Percentiles rank a stretch among this genome's conserved stretches.
Evolutionary conservation across 2,888 invertebrate species (phyloP).

Genomic region (Ischnura elegans): DNA sequence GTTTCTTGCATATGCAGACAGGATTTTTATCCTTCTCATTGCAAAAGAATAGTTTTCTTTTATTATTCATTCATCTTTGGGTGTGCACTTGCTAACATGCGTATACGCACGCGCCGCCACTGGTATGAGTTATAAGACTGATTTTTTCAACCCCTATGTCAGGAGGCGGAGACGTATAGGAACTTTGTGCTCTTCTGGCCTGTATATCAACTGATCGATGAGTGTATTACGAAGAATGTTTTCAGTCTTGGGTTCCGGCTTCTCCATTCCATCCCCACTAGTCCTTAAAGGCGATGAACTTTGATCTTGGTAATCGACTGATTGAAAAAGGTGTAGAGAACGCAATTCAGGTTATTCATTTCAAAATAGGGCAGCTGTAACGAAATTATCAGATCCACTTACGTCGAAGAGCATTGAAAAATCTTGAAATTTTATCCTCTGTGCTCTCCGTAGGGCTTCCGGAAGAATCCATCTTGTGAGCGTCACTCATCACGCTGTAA

Average conservation of each 20-base stretch:
- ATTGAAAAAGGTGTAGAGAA: background rate
- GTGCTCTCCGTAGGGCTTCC: background rate
- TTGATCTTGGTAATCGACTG: conserved; percentile 65
- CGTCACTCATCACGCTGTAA: too few relatives aligned
- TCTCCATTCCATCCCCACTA: conserved; percentile 90
- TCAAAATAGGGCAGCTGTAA: conserved; percentile 37
- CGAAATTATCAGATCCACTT: background rate
- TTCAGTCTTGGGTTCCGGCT: conserved; percentile 74
- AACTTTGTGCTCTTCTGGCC: conserved; percentile 76
- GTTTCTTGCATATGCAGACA: too few relatives aligned
- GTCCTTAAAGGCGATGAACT: conserved; percentile 78
- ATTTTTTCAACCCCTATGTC: conserved; percentile 81
- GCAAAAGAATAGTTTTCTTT: too few relatives aligned
- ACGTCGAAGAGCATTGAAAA: conserved; percentile 46
- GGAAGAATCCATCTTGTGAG: too few relatives aligned
- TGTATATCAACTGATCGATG: conserved; percentile 75
- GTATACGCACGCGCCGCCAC: too few relatives aligned
- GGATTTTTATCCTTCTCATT: too few relatives aligned
- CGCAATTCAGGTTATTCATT: background rate
- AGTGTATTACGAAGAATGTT: conserved; percentile 72
- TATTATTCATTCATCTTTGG: too few relatives aligned
- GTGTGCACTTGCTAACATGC: too few relatives aligned
- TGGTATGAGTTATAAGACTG: too few relatives aligned
- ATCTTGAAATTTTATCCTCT: conserved; percentile 47
- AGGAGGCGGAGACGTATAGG: conserved; percentile 75